phyloP scores from a whole-genome alignment of 2,888 invertebrate species.

The Lasius fuliginosus region DNA sequence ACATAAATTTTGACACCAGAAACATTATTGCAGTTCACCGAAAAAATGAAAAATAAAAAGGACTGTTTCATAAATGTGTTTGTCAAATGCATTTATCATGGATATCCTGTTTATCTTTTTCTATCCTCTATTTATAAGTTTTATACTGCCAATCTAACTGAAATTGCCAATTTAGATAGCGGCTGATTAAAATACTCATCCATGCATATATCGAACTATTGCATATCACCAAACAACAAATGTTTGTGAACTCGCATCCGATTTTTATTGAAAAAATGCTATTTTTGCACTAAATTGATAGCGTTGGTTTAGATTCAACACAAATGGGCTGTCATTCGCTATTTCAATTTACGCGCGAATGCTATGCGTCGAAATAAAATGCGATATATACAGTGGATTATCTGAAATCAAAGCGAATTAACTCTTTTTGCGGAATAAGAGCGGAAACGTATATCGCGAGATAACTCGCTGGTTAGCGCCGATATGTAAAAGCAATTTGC shows the following conservation, averaged over 20 bases:
- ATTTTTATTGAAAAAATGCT: constrained; percentile 29
- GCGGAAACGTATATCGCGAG: constrained; percentile 37
- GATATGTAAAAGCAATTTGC: constrained; percentile 68
- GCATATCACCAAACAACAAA: constrained; percentile 30
- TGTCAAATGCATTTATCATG: neutral
- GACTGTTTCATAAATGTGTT: neutral
- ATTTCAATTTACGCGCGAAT: constrained; percentile 21
- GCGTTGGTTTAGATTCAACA: neutral
- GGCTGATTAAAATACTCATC: constrained; percentile 27
- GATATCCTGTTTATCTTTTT: constrained; percentile 12
- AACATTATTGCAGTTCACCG: neutral
- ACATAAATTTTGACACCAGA: neutral
- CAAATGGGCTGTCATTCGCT: constrained; percentile 12
- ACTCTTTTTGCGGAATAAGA: constrained; percentile 22
- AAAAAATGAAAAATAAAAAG: neutral
- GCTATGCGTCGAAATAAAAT: neutral
- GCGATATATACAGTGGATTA: constrained; percentile 1
- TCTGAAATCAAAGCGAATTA: constrained; percentile 17
- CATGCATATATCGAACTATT: constrained; percentile 1
- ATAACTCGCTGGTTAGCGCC: constrained; percentile 60
- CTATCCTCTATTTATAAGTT: constrained; percentile 19
- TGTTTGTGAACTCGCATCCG: constrained; percentile 21
- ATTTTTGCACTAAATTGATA: constrained; percentile 7
- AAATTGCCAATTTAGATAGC: constrained; percentile 32
- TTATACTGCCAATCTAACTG: constrained; percentile 16